Base-by-base conservation (phyloP, 2,113 vertebrate genomes). In the Phylloscopus whistleri region DNA sequence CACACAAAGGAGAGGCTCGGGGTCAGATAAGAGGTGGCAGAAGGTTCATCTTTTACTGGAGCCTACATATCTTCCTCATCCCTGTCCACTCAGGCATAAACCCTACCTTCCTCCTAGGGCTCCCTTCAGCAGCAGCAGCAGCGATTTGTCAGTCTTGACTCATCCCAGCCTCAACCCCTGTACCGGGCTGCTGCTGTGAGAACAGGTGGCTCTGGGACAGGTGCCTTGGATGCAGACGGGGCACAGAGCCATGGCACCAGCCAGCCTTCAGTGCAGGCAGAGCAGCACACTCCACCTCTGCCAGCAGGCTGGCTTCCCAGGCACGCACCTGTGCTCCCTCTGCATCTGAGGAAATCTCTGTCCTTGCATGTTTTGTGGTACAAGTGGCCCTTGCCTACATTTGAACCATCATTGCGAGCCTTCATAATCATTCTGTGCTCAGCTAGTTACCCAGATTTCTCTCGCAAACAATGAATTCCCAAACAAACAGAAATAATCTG, bases 201-300 rank as follows among this genome's bases (percentile, higher is more conserved):
- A 84, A 39, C 10, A 33, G n/a, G 59, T 7, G 4, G 59, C 78
- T 64, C 55, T 48, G 35, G 59, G 35, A 52, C 23, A 37, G 26
- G 9, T 22, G 27, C 41, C 35, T 24, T 16, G 0, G 46, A 31
- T 0, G 18, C 33, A 46, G 0, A 24, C 0, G 0, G 15, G 27
- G 13, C 51, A 33, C 30, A 88, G 55, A 82, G 15, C 30, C n/a
- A 12, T 4, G 26, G 26, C 28, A 43, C 46, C 1, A 30, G 15
- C 17, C 55, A 74, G 11, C 16, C 59, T 24, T 53, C 59, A n/a
- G 13, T 1, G 17, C 64, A 59, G 35, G 22, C 51, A 64, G 10
- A 73, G 33, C 46, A 78, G 66, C 27, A 43, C 5, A 2, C 41
- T 28, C 11, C 33, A 6, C 52, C 28, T 35, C 63, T 59, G n/a